A percentile compares a stretch with the other conserved stretches of the same genome.
These are phyloP conservation scores for Drosophila cognata DNA, from an alignment of 2,888 invertebrate species.

Conservation along the genomic window DNA sequence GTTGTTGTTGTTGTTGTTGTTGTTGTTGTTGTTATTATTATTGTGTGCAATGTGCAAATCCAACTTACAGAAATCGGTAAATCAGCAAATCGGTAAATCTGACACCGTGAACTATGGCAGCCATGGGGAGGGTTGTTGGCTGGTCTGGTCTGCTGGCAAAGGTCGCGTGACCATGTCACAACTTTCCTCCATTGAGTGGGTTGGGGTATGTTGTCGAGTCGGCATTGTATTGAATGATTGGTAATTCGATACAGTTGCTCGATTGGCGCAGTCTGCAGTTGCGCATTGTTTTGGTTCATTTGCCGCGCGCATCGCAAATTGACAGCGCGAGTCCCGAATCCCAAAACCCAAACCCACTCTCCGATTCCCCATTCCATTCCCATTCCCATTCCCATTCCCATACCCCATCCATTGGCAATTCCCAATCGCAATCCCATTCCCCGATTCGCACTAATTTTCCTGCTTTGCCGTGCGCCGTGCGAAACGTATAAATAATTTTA, in stretches of 20 bases:
- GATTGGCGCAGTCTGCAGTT: constrained; percentile 52
- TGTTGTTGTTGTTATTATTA: not conserved
- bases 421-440: constrained; percentile 29
- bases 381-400: not conserved
- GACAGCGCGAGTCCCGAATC: constrained; percentile 45
- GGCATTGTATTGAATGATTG: constrained; percentile 74
- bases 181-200: constrained; percentile 32
- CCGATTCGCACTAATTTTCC: constrained; percentile 77
- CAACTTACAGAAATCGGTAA: constrained; percentile 20
- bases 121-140: constrained; percentile 1
- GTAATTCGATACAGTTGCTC: constrained; percentile 82
- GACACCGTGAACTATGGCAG: constrained; percentile 60
- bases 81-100: constrained; percentile 51
- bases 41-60: constrained; percentile 43
- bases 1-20: not conserved
- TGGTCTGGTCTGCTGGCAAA: constrained; percentile 6
- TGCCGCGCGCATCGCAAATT: constrained; percentile 80
- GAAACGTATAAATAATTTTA: constrained; percentile 79
- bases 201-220: constrained; percentile 1
- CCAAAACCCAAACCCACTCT: not conserved
- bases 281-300: constrained; percentile 74
- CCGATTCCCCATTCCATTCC: not conserved
- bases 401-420: constrained; percentile 2
- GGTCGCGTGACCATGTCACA: constrained; percentile 72
- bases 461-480: constrained; percentile 72